Conservation (phyloP, 1,140 invertebrate species). For the Mylabris phalerata region DNA sequence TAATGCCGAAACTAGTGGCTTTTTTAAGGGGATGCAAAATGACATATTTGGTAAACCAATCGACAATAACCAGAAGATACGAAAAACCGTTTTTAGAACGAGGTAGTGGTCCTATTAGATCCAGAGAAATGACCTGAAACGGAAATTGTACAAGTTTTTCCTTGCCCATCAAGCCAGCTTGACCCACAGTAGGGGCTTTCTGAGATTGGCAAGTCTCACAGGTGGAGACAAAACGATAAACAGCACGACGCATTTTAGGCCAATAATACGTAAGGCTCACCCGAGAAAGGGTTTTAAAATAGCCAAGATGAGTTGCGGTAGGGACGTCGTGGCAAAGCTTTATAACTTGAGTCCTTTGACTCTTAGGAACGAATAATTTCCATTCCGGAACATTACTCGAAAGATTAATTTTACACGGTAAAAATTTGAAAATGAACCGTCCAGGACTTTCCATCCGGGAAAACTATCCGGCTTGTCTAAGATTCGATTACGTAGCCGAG, state of each 20-base stretch:
- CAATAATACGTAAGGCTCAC: constrained; percentile 7
- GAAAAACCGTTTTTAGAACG: constrained; percentile 19
- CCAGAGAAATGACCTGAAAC: constrained; percentile 13
- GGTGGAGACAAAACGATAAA: not conserved
- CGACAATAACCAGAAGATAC: constrained; percentile 35
- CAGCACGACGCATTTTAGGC: constrained; percentile 4
- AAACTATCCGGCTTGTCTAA: not conserved
- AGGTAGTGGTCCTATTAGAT: constrained; percentile 39
- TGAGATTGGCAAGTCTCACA: constrained; percentile 1
- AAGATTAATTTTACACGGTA: constrained; percentile 5
- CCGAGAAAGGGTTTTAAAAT: constrained; percentile 7
- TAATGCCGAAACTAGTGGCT: not conserved
- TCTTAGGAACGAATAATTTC: constrained; percentile 10
- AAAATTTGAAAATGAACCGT: constrained; percentile 3
- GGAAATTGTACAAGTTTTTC: constrained; percentile 7
- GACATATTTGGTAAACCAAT: constrained; percentile 24
- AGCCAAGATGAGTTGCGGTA: constrained; percentile 2
- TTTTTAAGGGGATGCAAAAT: constrained; percentile 1
- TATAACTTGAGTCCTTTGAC: constrained; percentile 4
- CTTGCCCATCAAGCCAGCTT: too few species aligned
- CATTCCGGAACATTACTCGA: constrained; percentile 3
- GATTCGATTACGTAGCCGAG: constrained; percentile 1
- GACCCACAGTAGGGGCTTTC: not conserved
- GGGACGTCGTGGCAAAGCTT: not conserved
- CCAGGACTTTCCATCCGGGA: constrained; percentile 5